phyloP scores from a whole-genome alignment of 2,888 invertebrate species.

The Smittia aterrima region DNA sequence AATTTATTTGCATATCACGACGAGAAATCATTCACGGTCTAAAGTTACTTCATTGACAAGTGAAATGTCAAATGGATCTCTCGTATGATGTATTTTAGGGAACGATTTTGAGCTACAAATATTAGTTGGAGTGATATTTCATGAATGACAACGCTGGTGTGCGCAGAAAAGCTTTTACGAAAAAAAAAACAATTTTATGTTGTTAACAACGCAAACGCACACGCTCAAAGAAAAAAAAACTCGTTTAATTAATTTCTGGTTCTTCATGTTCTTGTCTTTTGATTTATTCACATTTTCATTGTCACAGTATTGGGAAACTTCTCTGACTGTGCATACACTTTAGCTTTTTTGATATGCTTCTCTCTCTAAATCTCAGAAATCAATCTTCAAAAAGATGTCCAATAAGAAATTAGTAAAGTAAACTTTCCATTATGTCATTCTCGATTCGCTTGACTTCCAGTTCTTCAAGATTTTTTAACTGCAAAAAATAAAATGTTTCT shows the following conservation, averaged over 20 bases:
- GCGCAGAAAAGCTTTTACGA: not conserved
- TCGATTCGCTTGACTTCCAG: no score
- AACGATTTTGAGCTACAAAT: constrained; percentile 3
- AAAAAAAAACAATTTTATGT: not conserved
- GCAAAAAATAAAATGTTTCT: no score
- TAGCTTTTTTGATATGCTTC: no score
- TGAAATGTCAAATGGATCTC: constrained; percentile 5
- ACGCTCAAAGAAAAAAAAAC: not conserved
- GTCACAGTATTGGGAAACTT: not conserved
- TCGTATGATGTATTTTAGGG: not conserved
- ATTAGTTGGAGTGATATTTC: not conserved
- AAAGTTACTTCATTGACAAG: not conserved
- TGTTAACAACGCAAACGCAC: constrained; percentile 3
- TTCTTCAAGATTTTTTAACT: no score
- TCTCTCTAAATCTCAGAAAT: not conserved
- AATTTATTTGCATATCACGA: constrained; percentile 7
- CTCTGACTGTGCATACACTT: not conserved
- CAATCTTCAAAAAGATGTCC: not conserved
- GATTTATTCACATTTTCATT: constrained; percentile 30
- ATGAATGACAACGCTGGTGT: constrained; percentile 4
- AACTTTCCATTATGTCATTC: constrained; percentile 38
- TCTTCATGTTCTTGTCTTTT: constrained; percentile 23
- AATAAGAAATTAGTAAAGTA: not conserved
- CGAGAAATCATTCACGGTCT: not conserved
- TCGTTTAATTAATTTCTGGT: constrained; percentile 34